phyloP scores from a whole-genome alignment of 2,888 invertebrate genomes.

The Polydrusus pterygomalis region DNA sequence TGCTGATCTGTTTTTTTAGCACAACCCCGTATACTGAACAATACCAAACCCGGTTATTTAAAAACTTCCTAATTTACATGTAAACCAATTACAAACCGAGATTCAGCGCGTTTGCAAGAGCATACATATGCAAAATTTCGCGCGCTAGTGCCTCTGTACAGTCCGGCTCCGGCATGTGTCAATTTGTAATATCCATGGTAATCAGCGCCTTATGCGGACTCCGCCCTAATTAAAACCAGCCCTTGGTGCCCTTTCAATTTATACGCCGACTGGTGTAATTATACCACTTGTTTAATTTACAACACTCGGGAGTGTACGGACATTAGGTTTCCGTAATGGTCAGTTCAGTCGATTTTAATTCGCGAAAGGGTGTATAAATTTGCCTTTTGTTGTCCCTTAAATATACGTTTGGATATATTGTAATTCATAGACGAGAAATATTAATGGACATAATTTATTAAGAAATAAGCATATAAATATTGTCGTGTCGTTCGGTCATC shows the following conservation, averaged over 20 bases:
- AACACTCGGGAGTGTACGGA: slow-evolving; percentile 42
- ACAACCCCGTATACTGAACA: not conserved
- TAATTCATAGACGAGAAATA: too few relatives aligned
- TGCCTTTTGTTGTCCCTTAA: slow-evolving; percentile 12
- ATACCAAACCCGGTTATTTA: not conserved
- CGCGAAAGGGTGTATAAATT: slow-evolving; percentile 14
- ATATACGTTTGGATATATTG: too few relatives aligned
- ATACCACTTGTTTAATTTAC: slow-evolving; percentile 68
- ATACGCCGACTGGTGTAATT: slow-evolving; percentile 65
- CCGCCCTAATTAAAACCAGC: slow-evolving; percentile 67
- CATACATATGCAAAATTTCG: slow-evolving; percentile 25
- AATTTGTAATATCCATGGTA: slow-evolving; percentile 70
- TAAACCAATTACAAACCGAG: slow-evolving; percentile 9
- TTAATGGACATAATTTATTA: too few relatives aligned
- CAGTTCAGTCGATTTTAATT: slow-evolving; percentile 29
- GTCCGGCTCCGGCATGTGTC: slow-evolving; percentile 61
- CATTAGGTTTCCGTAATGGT: slow-evolving; percentile 26
- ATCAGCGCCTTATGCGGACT: slow-evolving; percentile 68
- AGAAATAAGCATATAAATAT: too few relatives aligned
- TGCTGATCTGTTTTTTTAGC: too few relatives aligned
- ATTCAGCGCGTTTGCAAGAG: slow-evolving; percentile 7
- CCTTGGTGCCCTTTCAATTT: slow-evolving; percentile 65
- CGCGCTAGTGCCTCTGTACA: slow-evolving; percentile 7
- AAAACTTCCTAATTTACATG: slow-evolving; percentile 8
- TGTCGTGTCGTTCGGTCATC: too few relatives aligned